These are phyloP conservation scores for Aphidoletes aphidimyza DNA, from an alignment of 2,888 invertebrate genomes.

Conservation along the genomic window DNA sequence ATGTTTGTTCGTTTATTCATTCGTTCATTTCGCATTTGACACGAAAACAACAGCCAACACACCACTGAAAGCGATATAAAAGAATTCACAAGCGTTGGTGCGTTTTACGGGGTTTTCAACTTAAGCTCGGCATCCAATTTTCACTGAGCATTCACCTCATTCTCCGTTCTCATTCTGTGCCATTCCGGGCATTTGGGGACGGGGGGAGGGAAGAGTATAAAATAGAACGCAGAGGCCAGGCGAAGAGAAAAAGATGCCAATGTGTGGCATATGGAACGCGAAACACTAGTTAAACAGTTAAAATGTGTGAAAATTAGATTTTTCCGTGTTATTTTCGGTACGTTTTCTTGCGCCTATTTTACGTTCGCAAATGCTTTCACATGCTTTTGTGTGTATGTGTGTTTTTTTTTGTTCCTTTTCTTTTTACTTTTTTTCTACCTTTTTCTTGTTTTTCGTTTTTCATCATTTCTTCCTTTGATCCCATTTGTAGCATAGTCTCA, in stretches of 20 bases:
- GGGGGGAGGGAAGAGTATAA: too few species aligned
- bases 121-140: neutral
- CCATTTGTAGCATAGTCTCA: neutral
- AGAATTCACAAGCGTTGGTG: neutral
- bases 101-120: too few species aligned
- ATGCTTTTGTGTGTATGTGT: neutral
- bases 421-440: too few species aligned
- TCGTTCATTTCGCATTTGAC: conserved; percentile 32
- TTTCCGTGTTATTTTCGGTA: conserved; percentile 42
- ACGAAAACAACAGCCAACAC: conserved; percentile 37
- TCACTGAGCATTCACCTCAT: neutral
- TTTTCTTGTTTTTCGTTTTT: neutral
- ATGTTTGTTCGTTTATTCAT: conserved; percentile 1
- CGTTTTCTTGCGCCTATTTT: neutral
- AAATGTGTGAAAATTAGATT: conserved; percentile 42
- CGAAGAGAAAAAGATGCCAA: too few species aligned
- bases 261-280: neutral
- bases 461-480: conserved; percentile 24
- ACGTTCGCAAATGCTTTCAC: neutral
- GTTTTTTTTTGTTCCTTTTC: too few species aligned
- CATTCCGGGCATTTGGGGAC: too few species aligned
- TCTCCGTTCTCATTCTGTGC: neutral
- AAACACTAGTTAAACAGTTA: conserved; percentile 27
- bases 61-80: neutral
- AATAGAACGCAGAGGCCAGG: too few species aligned